Percentiles rank a stretch among this genome's conserved stretches.
Conservation (phyloP, 2,113 vertebrate species). For the Campylorhamphus procurvoides region DNA sequence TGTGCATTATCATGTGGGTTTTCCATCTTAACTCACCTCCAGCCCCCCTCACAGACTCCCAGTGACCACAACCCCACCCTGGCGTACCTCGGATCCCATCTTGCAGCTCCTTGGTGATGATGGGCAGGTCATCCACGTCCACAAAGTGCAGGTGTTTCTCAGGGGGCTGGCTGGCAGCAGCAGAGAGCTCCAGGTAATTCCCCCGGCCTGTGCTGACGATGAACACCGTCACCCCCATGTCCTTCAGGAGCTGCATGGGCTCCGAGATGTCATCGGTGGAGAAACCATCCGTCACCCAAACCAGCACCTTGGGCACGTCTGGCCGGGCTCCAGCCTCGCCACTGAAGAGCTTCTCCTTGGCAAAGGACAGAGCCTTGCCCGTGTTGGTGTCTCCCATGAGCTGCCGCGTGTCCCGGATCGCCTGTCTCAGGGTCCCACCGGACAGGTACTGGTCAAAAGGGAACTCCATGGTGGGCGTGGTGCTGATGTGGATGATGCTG, state of each 20-base stretch:
- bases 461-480: constrained; percentile 85
- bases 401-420: constrained; percentile 76
- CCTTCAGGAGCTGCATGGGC: constrained; percentile 83
- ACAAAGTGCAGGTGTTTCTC: constrained; percentile 89
- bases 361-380: constrained; percentile 80
- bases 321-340: constrained; percentile 69
- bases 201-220: constrained; percentile 89
- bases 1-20: not conserved
- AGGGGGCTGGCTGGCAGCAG: constrained; percentile 81
- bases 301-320: constrained; percentile 87
- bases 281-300: constrained; percentile 95
- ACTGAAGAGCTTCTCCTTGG: constrained; percentile 76
- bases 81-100: constrained; percentile 83
- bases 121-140: constrained; percentile 90
- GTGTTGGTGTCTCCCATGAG: constrained; percentile 94
- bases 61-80: not conserved
- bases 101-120: constrained; percentile 85
- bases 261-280: constrained; percentile 85
- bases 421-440: constrained; percentile 66
- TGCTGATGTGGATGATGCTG: constrained; percentile 91
- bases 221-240: constrained; percentile 86
- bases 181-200: constrained; percentile 84
- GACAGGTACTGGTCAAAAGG: constrained; percentile 75
- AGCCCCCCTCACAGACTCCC: not conserved
- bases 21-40: not conserved